These are phyloP conservation scores for Ichneumoninae sp. DNA, from an alignment of 2,888 invertebrate genomes.

Conservation along the genomic window DNA sequence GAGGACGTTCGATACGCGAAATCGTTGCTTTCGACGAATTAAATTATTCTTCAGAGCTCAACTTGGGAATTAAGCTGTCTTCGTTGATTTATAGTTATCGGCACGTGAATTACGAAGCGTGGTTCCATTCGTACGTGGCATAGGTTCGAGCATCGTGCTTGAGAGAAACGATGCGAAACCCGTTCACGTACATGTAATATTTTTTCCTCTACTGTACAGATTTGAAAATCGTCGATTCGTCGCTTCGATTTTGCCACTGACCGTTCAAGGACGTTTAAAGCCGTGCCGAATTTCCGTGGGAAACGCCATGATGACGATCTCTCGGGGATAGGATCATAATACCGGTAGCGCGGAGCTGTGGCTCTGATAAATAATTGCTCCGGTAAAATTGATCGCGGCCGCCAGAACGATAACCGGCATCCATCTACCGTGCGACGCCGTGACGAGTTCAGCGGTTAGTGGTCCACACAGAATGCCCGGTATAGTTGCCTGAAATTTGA, in stretches of 20 bases:
- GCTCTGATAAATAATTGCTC: constrained; percentile 90
- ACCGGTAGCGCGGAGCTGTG: constrained; percentile 90
- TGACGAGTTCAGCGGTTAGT: constrained; percentile 90
- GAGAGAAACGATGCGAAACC: background rate
- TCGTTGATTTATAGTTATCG: constrained; percentile 5
- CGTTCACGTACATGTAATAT: background rate
- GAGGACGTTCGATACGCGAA: background rate
- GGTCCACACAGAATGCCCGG: constrained; percentile 92
- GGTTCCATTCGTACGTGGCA: background rate
- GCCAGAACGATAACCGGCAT: constrained; percentile 90
- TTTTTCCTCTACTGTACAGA: background rate
- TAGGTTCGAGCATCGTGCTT: background rate
- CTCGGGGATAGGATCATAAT: constrained; percentile 82
- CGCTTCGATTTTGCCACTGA: constrained; percentile 16
- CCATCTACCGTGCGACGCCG: constrained; percentile 89
- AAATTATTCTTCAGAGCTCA: background rate
- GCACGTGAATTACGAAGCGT: background rate
- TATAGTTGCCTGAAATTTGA: constrained; percentile 87
- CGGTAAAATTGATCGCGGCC: constrained; percentile 89
- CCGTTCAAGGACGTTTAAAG: constrained; percentile 4
- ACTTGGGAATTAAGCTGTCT: background rate
- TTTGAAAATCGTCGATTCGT: constrained; percentile 4
- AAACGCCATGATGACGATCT: constrained; percentile 35
- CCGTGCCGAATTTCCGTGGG: constrained; percentile 32
- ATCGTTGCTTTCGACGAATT: background rate